Percentiles rank a stretch among this genome's conserved stretches.
phyloP scores from a whole-genome alignment of 2,113 vertebrate genomes.

The Periophthalmodon schlosseri region DNA sequence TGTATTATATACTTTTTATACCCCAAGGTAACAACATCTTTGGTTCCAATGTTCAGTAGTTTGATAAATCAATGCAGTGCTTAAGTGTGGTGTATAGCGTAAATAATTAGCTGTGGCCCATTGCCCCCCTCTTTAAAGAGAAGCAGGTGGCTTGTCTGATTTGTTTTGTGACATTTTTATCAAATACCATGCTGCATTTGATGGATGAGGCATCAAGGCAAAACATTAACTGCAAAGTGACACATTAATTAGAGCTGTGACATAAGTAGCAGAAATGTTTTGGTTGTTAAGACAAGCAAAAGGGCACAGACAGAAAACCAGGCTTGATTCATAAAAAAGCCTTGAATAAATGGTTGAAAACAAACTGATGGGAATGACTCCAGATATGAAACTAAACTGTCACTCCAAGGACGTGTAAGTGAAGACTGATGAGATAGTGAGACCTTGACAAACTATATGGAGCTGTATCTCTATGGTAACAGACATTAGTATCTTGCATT shows the following conservation, averaged over 20 bases:
- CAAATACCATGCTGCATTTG: background rate
- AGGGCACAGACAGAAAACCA: background rate
- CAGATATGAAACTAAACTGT: background rate
- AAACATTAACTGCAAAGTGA: background rate
- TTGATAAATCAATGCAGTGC: no score
- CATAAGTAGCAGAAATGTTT: background rate
- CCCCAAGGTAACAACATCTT: no score
- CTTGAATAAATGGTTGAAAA: conserved; percentile 1
- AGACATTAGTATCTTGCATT: conserved; percentile 14
- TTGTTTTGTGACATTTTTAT: background rate
- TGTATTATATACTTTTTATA: no score
- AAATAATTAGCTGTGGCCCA: background rate
- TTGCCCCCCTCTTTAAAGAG: no score
- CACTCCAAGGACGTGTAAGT: background rate
- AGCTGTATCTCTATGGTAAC: conserved; percentile 27
- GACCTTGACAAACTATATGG: conserved; percentile 24
- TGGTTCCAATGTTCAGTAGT: no score
- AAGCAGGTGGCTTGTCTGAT: background rate
- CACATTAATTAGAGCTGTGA: background rate
- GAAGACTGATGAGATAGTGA: background rate
- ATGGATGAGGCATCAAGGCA: background rate
- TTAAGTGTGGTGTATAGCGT: background rate
- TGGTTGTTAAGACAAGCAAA: background rate
- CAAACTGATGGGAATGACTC: background rate
- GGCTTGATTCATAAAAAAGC: background rate